Conservation (phyloP, 2,113 vertebrate species). For the Pelvicachromis taeniatus region DNA sequence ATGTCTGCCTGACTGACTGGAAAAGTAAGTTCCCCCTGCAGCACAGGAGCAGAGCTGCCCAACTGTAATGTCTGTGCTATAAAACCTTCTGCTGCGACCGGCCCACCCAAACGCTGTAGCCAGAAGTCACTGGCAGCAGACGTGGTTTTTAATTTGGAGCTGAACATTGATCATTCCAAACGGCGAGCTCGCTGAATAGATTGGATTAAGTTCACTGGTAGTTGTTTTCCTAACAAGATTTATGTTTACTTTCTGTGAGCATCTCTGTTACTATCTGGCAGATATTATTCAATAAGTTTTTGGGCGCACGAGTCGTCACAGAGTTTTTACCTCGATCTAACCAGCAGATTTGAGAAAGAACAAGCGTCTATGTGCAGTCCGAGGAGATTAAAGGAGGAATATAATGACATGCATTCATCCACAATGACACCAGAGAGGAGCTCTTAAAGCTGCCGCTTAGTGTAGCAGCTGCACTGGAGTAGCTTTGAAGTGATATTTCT, state of each 20-base stretch:
- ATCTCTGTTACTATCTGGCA: background rate
- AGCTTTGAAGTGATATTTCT: conserved; percentile 28
- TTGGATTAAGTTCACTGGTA: conserved; percentile 10
- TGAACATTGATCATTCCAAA: conserved; percentile 17
- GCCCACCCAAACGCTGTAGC: background rate
- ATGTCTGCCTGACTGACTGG: background rate
- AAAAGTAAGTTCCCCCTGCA: background rate
- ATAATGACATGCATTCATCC: background rate
- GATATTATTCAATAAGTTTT: background rate
- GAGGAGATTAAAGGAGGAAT: background rate
- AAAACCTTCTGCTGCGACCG: conserved; percentile 24
- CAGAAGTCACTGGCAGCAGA: background rate
- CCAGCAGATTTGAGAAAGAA: background rate
- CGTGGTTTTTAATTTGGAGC: conserved; percentile 28
- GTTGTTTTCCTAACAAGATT: background rate
- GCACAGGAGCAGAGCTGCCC: background rate
- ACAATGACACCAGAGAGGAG: conserved; percentile 6
- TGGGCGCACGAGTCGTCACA: background rate
- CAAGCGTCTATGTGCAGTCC: background rate
- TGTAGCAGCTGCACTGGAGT: conserved; percentile 19
- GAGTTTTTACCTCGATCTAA: background rate
- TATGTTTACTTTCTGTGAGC: background rate
- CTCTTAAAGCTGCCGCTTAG: background rate
- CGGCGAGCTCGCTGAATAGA: background rate
- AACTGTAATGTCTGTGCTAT: background rate